A percentile compares a stretch with the other conserved stretches of the same genome.
phyloP scores from a whole-genome alignment of 2,888 invertebrate species.

The Ophion slaviceki region DNA sequence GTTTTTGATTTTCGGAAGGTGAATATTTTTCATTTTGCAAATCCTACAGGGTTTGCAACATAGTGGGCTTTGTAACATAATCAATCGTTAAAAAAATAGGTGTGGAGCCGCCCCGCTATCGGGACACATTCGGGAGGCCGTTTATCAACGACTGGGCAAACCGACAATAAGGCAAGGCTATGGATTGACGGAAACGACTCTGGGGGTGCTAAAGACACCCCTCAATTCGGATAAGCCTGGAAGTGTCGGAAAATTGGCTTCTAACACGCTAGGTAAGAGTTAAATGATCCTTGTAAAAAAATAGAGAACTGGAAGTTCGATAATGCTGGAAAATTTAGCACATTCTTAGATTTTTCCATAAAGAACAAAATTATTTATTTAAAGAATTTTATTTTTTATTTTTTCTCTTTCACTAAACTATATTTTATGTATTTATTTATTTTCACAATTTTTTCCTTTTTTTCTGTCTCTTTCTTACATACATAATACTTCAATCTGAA shows the following conservation, averaged over 20 bases:
- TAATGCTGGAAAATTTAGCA: too few species aligned
- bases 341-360: too few species aligned
- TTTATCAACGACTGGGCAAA: constrained; percentile 85
- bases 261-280: constrained; percentile 87
- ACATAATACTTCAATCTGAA: too few species aligned
- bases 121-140: constrained; percentile 87
- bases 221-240: constrained; percentile 84
- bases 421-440: too few species aligned
- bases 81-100: constrained; percentile 58
- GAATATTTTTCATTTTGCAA: not conserved
- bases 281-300: not conserved
- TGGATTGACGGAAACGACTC: constrained; percentile 92
- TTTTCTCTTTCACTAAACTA: too few species aligned
- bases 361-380: too few species aligned
- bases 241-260: constrained; percentile 88
- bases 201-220: constrained; percentile 85
- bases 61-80: not conserved
- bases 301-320: not conserved
- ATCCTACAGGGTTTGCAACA: too few species aligned
- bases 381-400: too few species aligned
- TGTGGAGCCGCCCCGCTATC: constrained; percentile 94
- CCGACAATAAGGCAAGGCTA: constrained; percentile 89
- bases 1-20: not conserved
- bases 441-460: too few species aligned
- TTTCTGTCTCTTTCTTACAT: too few species aligned